Evolutionary conservation across 2,888 invertebrate species (phyloP).

Genomic region (Diplolepis rosae): DNA sequence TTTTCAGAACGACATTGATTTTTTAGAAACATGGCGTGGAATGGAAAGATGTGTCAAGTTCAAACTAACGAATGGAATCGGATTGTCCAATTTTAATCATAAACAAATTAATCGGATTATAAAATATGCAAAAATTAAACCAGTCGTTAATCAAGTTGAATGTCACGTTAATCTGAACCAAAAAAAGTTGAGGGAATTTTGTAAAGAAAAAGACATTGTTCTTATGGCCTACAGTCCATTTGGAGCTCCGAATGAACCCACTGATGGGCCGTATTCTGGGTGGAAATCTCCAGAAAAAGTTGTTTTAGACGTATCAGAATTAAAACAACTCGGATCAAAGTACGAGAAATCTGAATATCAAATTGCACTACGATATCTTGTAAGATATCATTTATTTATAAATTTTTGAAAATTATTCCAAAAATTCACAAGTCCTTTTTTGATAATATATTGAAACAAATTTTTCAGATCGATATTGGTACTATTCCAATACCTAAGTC

Average conservation of each 20-base stretch:
- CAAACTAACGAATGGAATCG: conserved; percentile 82
- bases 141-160: conserved; percentile 82
- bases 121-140: conserved; percentile 76
- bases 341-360: background rate
- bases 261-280: conserved; percentile 2
- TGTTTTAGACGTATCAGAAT: background rate
- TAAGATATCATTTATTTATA: background rate
- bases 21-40: conserved; percentile 82
- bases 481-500: conserved; percentile 13
- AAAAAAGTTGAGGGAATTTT: conserved; percentile 79
- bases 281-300: background rate
- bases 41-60: conserved; percentile 81
- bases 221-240: conserved; percentile 33
- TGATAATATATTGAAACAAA: background rate
- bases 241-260: conserved; percentile 50
- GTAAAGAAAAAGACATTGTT: conserved; percentile 75
- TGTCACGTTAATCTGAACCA: conserved; percentile 85
- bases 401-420: background rate
- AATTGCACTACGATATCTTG: background rate
- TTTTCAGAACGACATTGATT: conserved; percentile 81
- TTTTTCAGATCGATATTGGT: conserved; percentile 19
- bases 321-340: background rate
- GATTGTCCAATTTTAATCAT: conserved; percentile 86
- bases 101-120: conserved; percentile 81
- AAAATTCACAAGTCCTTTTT: background rate